Evolutionary conservation across 2,797 vertebrate species (phyloP).

Genomic region (Oceanodroma leucorhoa): DNA sequence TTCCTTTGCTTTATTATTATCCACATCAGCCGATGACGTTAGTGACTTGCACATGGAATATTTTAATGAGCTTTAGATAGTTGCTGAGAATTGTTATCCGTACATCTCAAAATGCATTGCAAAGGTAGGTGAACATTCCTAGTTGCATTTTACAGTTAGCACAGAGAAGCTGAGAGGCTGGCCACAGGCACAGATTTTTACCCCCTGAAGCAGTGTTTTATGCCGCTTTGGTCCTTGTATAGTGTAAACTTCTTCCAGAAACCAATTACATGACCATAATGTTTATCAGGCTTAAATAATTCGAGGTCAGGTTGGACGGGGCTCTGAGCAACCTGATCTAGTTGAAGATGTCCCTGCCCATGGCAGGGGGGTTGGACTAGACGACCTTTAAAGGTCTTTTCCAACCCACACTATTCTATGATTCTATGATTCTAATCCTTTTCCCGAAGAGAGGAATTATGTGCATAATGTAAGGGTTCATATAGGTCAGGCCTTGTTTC

Average conservation of each 20-base stretch:
- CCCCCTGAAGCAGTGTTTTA: neutral
- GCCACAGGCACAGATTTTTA: neutral
- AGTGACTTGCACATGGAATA: neutral
- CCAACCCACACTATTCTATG: too few species aligned
- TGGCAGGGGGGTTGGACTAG: too few species aligned
- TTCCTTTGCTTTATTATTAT: neutral
- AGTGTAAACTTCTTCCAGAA: neutral
- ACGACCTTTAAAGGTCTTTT: too few species aligned
- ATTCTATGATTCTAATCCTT: neutral
- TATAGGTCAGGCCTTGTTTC: neutral
- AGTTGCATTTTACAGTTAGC: neutral
- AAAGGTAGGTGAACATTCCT: neutral
- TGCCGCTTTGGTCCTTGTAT: neutral
- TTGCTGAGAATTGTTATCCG: neutral
- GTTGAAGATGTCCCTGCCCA: too few species aligned
- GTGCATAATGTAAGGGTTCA: neutral
- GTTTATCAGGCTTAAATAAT: neutral
- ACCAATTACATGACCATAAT: neutral
- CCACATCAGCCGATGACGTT: neutral
- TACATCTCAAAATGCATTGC: neutral
- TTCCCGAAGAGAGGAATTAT: neutral
- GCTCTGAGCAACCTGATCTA: too few species aligned
- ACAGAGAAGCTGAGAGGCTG: neutral
- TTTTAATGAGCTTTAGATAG: neutral
- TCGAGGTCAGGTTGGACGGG: too few species aligned